Evolutionary conservation across 2,113 vertebrate genomes (phyloP).

Genomic region (Notarius quadriscutis): DNA sequence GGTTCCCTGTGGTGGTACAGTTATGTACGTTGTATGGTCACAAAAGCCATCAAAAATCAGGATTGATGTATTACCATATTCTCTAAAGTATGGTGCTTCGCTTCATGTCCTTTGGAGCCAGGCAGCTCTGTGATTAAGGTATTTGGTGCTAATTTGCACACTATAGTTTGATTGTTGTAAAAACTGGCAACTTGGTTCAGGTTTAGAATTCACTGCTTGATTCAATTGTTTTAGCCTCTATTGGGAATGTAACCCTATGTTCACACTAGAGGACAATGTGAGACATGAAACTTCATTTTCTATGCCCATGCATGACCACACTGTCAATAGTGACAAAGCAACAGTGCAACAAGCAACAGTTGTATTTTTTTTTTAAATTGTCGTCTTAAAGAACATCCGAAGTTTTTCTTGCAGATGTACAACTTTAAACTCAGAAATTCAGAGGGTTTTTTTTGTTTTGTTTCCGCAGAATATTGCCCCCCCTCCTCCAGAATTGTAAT

Average conservation of each 20-base stretch:
- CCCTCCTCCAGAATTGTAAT: no score
- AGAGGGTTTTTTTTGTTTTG: neutral
- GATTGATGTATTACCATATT: no score
- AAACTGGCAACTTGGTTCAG: neutral
- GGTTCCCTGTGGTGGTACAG: no score
- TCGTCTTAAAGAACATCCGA: no score
- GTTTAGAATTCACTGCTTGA: neutral
- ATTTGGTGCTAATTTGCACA: neutral
- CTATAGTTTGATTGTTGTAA: neutral
- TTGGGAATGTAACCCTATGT: neutral
- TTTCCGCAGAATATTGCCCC: no score
- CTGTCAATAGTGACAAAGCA: neutral
- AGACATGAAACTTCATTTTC: neutral
- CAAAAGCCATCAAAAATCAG: no score
- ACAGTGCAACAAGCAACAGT: neutral
- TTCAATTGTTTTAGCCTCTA: neutral
- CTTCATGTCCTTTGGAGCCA: no score
- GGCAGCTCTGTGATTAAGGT: neutral
- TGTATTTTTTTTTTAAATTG: no score
- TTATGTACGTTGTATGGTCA: no score
- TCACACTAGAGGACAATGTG: neutral
- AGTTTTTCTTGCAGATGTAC: no score
- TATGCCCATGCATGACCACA: neutral
- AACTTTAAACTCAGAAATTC: no score
- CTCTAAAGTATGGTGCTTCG: no score